A percentile compares a stretch with the other conserved stretches of the same genome.
phyloP scores from a whole-genome alignment of 2,888 invertebrate genomes.

The Mimachlamys varia region DNA sequence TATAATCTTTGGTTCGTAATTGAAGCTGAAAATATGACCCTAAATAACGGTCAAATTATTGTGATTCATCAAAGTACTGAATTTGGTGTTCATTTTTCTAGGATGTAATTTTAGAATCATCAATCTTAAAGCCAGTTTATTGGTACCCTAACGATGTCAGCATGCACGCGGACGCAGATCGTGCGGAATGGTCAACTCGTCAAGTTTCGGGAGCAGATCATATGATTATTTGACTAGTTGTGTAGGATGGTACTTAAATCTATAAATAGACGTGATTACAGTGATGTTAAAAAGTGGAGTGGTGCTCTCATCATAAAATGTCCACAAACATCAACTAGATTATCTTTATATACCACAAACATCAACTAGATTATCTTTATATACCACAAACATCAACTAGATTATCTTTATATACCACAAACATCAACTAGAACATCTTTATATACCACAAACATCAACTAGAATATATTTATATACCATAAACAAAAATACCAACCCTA shows the following conservation, averaged over 20 bases:
- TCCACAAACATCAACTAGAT: neutral
- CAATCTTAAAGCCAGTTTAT: conserved; percentile 3
- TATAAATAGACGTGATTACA: neutral
- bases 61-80: conserved; percentile 34
- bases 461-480: too few species aligned
- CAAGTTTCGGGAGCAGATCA: neutral
- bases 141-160: conserved; percentile 7
- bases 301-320: too few species aligned
- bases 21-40: conserved; percentile 32
- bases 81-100: conserved; percentile 26
- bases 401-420: too few species aligned
- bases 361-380: neutral
- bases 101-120: conserved; percentile 23
- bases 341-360: too few species aligned
- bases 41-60: conserved; percentile 32
- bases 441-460: too few species aligned
- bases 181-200: neutral
- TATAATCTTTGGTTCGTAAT: conserved; percentile 22
- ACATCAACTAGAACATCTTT: neutral
- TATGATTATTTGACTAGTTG: neutral
- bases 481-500: neutral
- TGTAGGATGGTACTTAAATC: neutral
- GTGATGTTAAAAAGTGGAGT: neutral
- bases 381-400: neutral
- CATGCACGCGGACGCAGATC: neutral